Conservation (phyloP, 1,140 invertebrate species). For the Cydia splendana region DNA sequence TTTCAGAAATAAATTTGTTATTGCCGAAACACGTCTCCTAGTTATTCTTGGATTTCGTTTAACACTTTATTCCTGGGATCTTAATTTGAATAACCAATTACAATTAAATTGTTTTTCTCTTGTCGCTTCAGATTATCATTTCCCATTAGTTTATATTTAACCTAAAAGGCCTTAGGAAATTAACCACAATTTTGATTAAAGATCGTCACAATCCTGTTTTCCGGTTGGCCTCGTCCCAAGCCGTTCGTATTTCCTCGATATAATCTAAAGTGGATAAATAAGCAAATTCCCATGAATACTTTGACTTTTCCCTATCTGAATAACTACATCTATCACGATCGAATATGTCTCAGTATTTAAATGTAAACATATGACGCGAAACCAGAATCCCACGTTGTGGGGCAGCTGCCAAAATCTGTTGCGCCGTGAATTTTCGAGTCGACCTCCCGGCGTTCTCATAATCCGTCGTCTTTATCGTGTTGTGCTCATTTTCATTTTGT, state of each 20-base stretch:
- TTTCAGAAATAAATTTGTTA: neutral
- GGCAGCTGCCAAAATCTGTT: slow-evolving; percentile 51
- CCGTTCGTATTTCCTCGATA: slow-evolving; percentile 51
- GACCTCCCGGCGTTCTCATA: slow-evolving; percentile 35
- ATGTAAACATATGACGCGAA: slow-evolving; percentile 52
- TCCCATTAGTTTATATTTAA: slow-evolving; percentile 2
- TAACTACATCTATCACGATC: slow-evolving; percentile 17
- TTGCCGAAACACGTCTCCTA: neutral
- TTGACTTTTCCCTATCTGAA: slow-evolving; percentile 35
- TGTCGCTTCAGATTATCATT: neutral
- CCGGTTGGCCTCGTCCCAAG: slow-evolving; percentile 60
- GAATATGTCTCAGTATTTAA: slow-evolving; percentile 37
- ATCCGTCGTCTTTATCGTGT: slow-evolving; percentile 44
- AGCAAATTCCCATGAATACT: slow-evolving; percentile 46
- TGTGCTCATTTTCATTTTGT: slow-evolving; percentile 36
- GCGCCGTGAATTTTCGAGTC: slow-evolving; percentile 44
- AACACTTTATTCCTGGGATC: neutral
- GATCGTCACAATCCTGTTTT: slow-evolving; percentile 39
- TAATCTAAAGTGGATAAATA: slow-evolving; percentile 50
- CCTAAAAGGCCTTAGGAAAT: slow-evolving; percentile 29
- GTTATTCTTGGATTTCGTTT: slow-evolving; percentile 1
- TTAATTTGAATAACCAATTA: neutral
- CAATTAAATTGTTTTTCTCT: neutral
- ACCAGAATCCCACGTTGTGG: slow-evolving; percentile 46
- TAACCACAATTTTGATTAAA: slow-evolving; percentile 34